Conservation (phyloP, 2,113 vertebrate genomes). For the Sceloporus tristichus region DNA sequence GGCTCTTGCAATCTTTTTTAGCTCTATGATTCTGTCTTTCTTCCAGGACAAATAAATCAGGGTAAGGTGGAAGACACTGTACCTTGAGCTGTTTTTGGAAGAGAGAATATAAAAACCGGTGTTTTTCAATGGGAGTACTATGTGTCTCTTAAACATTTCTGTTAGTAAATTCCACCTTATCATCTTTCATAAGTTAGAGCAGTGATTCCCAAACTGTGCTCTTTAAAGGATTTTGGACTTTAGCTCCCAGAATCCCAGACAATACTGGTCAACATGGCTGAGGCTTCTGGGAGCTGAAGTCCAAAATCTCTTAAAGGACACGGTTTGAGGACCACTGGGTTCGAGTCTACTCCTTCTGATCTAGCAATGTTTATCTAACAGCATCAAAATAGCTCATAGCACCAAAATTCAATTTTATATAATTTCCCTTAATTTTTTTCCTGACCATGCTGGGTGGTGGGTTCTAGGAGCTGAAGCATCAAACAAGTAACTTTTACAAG, state of each 20-base stretch:
- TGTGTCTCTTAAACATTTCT: background rate
- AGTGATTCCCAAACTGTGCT: too few species aligned
- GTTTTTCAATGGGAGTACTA: background rate
- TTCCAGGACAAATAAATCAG: background rate
- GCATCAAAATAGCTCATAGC: background rate
- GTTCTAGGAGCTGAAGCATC: background rate
- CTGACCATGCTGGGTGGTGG: background rate
- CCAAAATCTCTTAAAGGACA: too few species aligned
- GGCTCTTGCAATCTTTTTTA: too few species aligned
- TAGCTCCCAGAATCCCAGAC: too few species aligned
- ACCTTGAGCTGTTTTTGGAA: background rate
- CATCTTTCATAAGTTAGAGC: too few species aligned
- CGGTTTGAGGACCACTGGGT: too few species aligned
- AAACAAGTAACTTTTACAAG: too few species aligned
- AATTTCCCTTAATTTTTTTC: background rate
- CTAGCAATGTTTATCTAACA: background rate
- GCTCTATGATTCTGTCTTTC: too few species aligned
- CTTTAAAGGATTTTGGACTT: too few species aligned
- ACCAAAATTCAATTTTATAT: background rate
- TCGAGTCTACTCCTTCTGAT: background rate
- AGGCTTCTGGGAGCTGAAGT: too few species aligned
- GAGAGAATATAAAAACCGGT: background rate
- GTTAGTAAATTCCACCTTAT: background rate
- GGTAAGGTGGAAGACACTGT: background rate
- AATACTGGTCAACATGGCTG: too few species aligned